Conservation (phyloP, 2,113 vertebrate genomes). For the Atrichornis clamosus region DNA sequence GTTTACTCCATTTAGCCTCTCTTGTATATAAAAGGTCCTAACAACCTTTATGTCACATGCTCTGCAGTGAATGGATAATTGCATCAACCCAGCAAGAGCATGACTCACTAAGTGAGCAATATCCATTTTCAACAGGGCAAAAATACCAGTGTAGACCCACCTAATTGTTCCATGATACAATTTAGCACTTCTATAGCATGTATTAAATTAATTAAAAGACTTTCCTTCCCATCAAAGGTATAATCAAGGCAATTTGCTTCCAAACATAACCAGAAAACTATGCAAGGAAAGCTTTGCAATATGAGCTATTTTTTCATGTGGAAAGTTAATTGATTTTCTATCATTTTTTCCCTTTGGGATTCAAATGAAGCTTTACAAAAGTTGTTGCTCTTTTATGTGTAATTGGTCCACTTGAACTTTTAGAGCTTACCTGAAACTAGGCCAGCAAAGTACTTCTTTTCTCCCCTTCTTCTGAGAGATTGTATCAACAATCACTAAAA, state of each 20-base stretch:
- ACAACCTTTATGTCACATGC: background rate
- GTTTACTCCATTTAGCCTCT: background rate
- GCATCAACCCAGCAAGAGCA: background rate
- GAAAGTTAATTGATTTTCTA: constrained; percentile 76
- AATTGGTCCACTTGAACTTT: constrained; percentile 53
- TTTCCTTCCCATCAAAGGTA: constrained; percentile 67
- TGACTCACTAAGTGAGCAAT: constrained; percentile 46
- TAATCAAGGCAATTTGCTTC: constrained; percentile 77
- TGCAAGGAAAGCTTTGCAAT: constrained; percentile 63
- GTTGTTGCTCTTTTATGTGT: constrained; percentile 16
- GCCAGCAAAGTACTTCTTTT: constrained; percentile 5
- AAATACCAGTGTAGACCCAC: constrained; percentile 11
- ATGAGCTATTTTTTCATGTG: constrained; percentile 69
- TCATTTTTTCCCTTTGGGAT: constrained; percentile 53
- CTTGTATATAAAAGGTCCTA: background rate
- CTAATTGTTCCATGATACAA: constrained; percentile 62
- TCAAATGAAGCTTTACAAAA: constrained; percentile 62
- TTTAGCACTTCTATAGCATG: constrained; percentile 46
- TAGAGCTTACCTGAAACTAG: constrained; percentile 49
- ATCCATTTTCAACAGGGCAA: constrained; percentile 37
- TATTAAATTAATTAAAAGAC: constrained; percentile 75
- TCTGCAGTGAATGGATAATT: background rate
- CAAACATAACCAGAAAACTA: constrained; percentile 72
- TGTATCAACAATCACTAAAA: background rate
- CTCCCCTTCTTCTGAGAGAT: background rate